Evolutionary conservation across 64 coral and sea anemone species (phyloP).

Genomic region (Astreopora myriophthalma): DNA sequence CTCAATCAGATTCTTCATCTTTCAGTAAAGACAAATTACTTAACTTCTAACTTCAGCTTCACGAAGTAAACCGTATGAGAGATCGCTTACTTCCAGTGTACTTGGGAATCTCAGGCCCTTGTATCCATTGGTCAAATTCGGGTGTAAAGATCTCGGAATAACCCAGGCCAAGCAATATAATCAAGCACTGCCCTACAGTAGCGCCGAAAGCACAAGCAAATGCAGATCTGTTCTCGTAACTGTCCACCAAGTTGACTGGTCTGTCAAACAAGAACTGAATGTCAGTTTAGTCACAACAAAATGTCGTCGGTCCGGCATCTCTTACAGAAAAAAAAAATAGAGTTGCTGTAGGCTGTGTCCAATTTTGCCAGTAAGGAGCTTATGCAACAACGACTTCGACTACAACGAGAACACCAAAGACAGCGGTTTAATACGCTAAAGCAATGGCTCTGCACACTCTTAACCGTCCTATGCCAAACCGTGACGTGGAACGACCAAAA

Average conservation of each 20-base stretch:
- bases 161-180: background rate
- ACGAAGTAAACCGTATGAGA: background rate
- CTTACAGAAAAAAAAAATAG: background rate
- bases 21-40: too few species aligned
- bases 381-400: too few species aligned
- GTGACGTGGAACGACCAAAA: too few species aligned
- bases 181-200: slow-evolving; percentile 30
- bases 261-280: slow-evolving; percentile 10
- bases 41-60: too few species aligned
- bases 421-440: too few species aligned
- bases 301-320: background rate
- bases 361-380: too few species aligned
- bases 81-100: slow-evolving; percentile 24
- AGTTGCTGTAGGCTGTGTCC: too few species aligned
- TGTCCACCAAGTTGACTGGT: slow-evolving; percentile 60
- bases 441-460: too few species aligned
- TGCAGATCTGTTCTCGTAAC: slow-evolving; percentile 55
- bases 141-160: background rate
- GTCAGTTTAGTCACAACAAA: too few species aligned
- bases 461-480: too few species aligned
- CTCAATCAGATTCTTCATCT: too few species aligned
- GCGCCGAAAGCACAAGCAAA: slow-evolving; percentile 64
- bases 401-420: too few species aligned
- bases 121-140: background rate
- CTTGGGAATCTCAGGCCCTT: background rate